These are phyloP conservation scores for Psammodynastes pulverulentus DNA, from an alignment of 2,113 vertebrate species.

Conservation along the genomic window DNA sequence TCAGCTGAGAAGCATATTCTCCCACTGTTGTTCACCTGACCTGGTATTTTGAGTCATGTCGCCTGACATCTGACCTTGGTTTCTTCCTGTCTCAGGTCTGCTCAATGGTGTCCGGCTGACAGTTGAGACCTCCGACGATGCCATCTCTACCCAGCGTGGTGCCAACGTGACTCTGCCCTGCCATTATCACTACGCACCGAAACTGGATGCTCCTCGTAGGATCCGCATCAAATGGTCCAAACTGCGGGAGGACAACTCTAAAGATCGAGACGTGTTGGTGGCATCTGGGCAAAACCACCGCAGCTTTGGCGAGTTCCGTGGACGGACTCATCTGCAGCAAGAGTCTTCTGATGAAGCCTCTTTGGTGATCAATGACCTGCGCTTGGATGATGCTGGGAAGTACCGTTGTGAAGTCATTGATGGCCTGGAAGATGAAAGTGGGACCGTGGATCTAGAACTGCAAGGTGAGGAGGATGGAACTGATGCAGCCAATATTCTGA, in stretches of 20 bases:
- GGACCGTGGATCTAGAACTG: slow-evolving; percentile 83
- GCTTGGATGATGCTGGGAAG: slow-evolving; percentile 79
- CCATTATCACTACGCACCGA: slow-evolving; percentile 75
- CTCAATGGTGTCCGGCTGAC: slow-evolving; percentile 77
- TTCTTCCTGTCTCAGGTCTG: slow-evolving; percentile 52
- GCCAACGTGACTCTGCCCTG: slow-evolving; percentile 85
- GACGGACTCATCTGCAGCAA: slow-evolving; percentile 74
- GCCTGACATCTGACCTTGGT: neutral
- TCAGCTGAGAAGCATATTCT: neutral
- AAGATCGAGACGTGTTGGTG: slow-evolving; percentile 83
- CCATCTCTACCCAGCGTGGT: slow-evolving; percentile 77
- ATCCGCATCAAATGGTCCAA: slow-evolving; percentile 92
- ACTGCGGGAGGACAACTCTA: slow-evolving; percentile 68
- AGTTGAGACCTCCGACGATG: slow-evolving; percentile 76
- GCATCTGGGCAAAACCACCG: slow-evolving; percentile 77
- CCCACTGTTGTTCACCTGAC: neutral
- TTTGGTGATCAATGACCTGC: slow-evolving; percentile 76
- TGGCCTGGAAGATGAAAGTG: slow-evolving; percentile 87
- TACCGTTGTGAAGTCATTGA: slow-evolving; percentile 93
- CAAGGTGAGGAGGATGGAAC: slow-evolving; percentile 67
- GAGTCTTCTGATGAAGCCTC: slow-evolving; percentile 68
- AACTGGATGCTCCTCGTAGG: slow-evolving; percentile 59
- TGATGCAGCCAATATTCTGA: neutral
- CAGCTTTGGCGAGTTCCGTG: slow-evolving; percentile 82
- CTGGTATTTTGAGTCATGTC: neutral